Conservation (phyloP, 2,797 vertebrate species). For the Coranthus polyacanthus region DNA sequence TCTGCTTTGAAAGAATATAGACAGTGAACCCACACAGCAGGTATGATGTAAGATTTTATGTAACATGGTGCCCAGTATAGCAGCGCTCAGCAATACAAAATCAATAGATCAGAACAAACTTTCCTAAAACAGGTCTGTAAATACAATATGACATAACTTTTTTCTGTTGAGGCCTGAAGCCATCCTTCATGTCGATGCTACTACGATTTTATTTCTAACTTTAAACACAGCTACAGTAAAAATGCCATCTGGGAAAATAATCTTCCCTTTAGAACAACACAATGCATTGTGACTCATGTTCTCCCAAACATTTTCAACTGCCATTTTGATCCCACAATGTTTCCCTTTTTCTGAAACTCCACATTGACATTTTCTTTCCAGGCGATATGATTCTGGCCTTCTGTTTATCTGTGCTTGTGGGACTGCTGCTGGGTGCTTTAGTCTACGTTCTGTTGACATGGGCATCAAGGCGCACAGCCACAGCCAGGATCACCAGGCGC, state of each 20-base stretch:
- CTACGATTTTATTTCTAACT: slow-evolving; percentile 18
- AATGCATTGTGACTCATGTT: slow-evolving; percentile 13
- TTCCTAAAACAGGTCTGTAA: slow-evolving; percentile 29
- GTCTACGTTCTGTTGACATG: slow-evolving; percentile 91
- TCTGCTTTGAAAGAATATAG: slow-evolving; percentile 30
- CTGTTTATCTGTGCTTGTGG: slow-evolving; percentile 91
- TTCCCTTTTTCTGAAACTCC: slow-evolving; percentile 37
- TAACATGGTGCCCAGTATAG: slow-evolving; percentile 59
- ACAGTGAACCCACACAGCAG: slow-evolving; percentile 61
- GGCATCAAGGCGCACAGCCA: slow-evolving; percentile 89
- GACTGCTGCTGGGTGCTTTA: slow-evolving; percentile 91
- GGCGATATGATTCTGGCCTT: slow-evolving; percentile 93
- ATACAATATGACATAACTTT: slow-evolving; percentile 12
- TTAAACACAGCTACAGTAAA: slow-evolving; percentile 21
- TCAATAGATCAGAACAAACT: slow-evolving; percentile 52
- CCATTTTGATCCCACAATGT: slow-evolving; percentile 12
- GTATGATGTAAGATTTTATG: slow-evolving; percentile 70
- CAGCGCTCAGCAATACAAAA: slow-evolving; percentile 47
- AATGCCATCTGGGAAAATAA: slow-evolving; percentile 36
- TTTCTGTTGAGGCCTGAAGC: neutral
- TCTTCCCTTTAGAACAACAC: slow-evolving; percentile 29
- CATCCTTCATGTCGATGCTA: slow-evolving; percentile 1
- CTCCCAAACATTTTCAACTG: slow-evolving; percentile 22
- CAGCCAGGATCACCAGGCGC: slow-evolving; percentile 90
- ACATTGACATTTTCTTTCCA: slow-evolving; percentile 63